phyloP scores from a whole-genome alignment of 2,888 invertebrate species.

The Iselma pallidipennis region DNA sequence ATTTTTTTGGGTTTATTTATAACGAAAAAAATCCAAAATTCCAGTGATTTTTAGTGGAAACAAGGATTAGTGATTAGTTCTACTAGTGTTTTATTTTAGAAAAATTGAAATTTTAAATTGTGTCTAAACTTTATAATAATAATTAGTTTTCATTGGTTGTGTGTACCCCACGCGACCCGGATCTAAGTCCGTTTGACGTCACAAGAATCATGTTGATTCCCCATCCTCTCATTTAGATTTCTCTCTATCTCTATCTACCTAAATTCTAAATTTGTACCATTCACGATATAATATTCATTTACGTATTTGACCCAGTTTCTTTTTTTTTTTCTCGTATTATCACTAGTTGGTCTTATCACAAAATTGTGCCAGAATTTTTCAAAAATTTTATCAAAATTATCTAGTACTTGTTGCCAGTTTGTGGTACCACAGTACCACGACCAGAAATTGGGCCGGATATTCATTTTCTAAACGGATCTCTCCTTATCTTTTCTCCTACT shows the following conservation, averaged over 20 bases:
- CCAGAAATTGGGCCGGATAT: background rate
- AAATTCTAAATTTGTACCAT: background rate
- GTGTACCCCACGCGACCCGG: conserved; percentile 29
- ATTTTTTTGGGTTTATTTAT: background rate
- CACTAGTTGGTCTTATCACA: background rate
- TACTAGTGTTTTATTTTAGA: too few relatives aligned
- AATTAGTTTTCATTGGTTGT: conserved; percentile 5
- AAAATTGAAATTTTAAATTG: too few relatives aligned
- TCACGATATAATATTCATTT: too few relatives aligned
- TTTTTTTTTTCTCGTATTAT: background rate
- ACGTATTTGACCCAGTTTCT: background rate
- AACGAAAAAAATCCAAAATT: too few relatives aligned
- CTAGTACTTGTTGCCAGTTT: too few relatives aligned
- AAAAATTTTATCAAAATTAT: too few relatives aligned
- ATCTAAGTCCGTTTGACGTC: conserved; percentile 28
- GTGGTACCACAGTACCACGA: background rate
- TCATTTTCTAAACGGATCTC: conserved; percentile 1
- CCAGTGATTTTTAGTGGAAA: too few relatives aligned
- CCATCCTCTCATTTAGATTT: background rate
- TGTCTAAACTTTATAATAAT: too few relatives aligned
- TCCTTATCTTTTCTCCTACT: background rate
- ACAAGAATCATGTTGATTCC: conserved; percentile 12
- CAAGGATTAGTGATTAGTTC: too few relatives aligned
- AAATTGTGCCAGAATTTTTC: too few relatives aligned
- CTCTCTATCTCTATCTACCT: background rate